phyloP scores from a whole-genome alignment of 2,888 invertebrate species.

The Leptopilina syphax region DNA sequence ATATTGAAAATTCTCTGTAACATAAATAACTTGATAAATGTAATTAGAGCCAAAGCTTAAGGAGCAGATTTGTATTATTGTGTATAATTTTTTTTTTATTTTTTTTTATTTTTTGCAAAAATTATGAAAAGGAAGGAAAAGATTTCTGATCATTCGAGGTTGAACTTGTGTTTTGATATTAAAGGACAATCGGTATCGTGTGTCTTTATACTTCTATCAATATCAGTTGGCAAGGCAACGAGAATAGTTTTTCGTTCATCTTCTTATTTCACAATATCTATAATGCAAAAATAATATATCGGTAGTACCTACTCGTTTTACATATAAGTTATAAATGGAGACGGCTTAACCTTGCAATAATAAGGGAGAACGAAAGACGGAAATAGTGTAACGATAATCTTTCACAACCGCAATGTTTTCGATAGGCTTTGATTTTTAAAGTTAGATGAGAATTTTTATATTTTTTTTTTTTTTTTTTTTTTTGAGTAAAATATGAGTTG shows the following conservation, averaged over 20 bases:
- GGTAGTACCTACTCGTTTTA: slow-evolving; percentile 19
- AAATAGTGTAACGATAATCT: slow-evolving; percentile 27
- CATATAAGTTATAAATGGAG: neutral
- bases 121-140: neutral
- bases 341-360: slow-evolving; percentile 10
- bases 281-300: neutral
- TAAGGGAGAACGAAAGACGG: neutral
- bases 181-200: slow-evolving; percentile 62
- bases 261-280: slow-evolving; percentile 7
- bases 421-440: neutral
- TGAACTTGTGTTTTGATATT: slow-evolving; percentile 39
- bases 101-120: neutral
- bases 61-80: neutral
- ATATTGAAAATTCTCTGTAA: no score
- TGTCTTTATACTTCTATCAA: slow-evolving; percentile 30
- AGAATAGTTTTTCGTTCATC: slow-evolving; percentile 11
- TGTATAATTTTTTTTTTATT: neutral
- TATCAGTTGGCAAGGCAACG: neutral
- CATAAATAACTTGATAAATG: neutral
- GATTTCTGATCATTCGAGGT: slow-evolving; percentile 19
- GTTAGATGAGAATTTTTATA: no score
- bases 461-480: no score
- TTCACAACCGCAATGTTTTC: slow-evolving; percentile 6
- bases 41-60: slow-evolving; percentile 32
- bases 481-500: neutral